These are phyloP conservation scores for Otocyon megalotis DNA, from an alignment of 2,113 vertebrate species.

Conservation along the genomic window DNA sequence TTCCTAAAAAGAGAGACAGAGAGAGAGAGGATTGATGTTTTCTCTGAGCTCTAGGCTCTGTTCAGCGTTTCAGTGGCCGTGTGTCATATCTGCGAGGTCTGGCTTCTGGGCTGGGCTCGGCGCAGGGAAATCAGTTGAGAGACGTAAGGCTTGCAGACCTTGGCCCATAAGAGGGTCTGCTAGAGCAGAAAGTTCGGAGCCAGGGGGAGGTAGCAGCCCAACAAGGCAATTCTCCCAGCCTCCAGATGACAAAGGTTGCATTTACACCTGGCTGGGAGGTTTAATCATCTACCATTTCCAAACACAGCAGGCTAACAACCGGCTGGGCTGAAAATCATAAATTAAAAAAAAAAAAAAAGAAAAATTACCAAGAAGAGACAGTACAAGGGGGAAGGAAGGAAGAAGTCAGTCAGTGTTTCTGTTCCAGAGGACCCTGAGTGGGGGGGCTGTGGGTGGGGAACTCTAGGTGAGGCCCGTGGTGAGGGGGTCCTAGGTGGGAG, in stretches of 20 bases:
- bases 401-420: slow-evolving; percentile 6
- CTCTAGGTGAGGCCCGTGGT: neutral
- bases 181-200: slow-evolving; percentile 67
- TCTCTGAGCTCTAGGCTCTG: slow-evolving; percentile 58
- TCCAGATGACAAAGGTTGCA: slow-evolving; percentile 98
- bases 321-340: slow-evolving; percentile 89
- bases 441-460: neutral
- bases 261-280: slow-evolving; percentile 97
- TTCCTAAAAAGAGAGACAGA: slow-evolving; percentile 54
- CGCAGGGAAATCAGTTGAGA: slow-evolving; percentile 54
- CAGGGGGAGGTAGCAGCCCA: slow-evolving; percentile 78
- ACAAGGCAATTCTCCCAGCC: slow-evolving; percentile 87
- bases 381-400: slow-evolving; percentile 67
- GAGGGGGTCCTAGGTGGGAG: neutral
- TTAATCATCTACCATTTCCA: slow-evolving; percentile 99
- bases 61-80: neutral
- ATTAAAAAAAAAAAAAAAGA: slow-evolving; percentile 90
- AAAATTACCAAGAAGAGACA: slow-evolving; percentile 83
- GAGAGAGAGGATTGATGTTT: neutral
- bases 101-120: slow-evolving; percentile 43
- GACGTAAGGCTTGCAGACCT: neutral
- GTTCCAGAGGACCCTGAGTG: neutral
- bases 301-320: slow-evolving; percentile 92
- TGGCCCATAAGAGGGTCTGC: slow-evolving; percentile 20
- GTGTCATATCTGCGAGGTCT: neutral